Evolutionary conservation across 2,888 invertebrate genomes (phyloP), one percentile per base, ranked within the genome.

Genomic region (Drosophila algonquin): DNA sequence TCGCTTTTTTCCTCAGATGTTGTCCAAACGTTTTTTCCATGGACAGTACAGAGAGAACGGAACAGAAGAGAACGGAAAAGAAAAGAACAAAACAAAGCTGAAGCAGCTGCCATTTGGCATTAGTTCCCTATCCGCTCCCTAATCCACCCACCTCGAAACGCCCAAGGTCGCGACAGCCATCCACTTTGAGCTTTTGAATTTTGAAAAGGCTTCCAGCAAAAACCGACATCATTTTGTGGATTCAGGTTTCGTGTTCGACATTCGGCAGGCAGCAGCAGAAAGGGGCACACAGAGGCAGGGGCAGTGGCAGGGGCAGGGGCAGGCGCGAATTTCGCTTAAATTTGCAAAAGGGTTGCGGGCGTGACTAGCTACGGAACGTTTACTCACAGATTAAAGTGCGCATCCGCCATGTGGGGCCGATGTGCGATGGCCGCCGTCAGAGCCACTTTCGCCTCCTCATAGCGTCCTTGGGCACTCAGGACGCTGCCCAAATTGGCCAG

Each of bases 301-400:
- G 68, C 77, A 55, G 45, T n/a, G 54, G 58, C 53, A 48, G 52
- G 40, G 58, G 68, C 77, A 57, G 40, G 18, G 54, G 67, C 53
- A 53, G 57, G 56, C 54, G 58, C 58, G 47, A 59, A 32, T 70
- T 77, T 63, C 46, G 76, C 72, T 53, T 59, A 73, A 50, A 74
- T 76, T 74, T 78, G 71, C 81, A 78, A 71, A 64, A 59, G 52
- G 67, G 57, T 71, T 74, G 62, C 53, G 67, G 67, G 61, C 65
- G 47, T 56, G 56, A 83, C 70, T 80, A 77, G 81, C 9, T 45
- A 44, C 32, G 72, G 61, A 65, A 58, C 65, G 72, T 73, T 75
- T 92, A 97, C 98, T 97, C 93, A 98, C 98, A 98, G 94, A 93
- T 99, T 99, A 93, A 99, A 99, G 94, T 99, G 98, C 69, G 98